Evolutionary conservation across 2,888 invertebrate species (phyloP).

Genomic region (Liodrosophila aerea): DNA sequence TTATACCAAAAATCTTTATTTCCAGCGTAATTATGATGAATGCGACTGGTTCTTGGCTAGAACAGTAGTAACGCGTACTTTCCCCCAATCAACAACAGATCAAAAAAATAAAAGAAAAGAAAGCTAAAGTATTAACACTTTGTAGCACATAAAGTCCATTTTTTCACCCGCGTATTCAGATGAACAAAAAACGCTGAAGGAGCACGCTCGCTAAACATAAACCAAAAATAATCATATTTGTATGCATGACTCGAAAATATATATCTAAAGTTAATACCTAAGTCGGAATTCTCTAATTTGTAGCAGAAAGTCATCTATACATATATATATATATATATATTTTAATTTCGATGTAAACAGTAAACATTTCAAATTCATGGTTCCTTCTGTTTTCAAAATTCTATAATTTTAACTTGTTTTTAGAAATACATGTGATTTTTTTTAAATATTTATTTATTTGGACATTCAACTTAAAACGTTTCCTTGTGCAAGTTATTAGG

Average conservation of each 20-base stretch:
- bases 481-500: neutral
- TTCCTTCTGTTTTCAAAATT: conserved; percentile 46
- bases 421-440: too few relatives aligned
- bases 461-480: neutral
- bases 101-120: too few relatives aligned
- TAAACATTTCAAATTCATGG: conserved; percentile 20
- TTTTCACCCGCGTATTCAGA: conserved; percentile 36
- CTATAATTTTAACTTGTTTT: too few relatives aligned
- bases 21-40: conserved; percentile 89
- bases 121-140: conserved; percentile 28
- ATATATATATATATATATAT: too few relatives aligned
- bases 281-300: conserved; percentile 48
- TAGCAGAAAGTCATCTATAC: conserved; percentile 40
- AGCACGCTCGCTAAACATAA: conserved; percentile 55
- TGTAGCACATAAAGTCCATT: conserved; percentile 22
- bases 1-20: too few relatives aligned
- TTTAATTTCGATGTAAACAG: too few relatives aligned
- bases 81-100: too few relatives aligned
- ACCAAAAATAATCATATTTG: too few relatives aligned
- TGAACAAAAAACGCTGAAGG: conserved; percentile 46
- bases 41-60: conserved; percentile 90
- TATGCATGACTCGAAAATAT: conserved; percentile 43
- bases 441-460: conserved; percentile 15
- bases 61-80: conserved; percentile 84
- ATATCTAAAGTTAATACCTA: conserved; percentile 37